phyloP scores from a whole-genome alignment of 2,888 invertebrate species.

The Drosophila nr. perissopoda region DNA sequence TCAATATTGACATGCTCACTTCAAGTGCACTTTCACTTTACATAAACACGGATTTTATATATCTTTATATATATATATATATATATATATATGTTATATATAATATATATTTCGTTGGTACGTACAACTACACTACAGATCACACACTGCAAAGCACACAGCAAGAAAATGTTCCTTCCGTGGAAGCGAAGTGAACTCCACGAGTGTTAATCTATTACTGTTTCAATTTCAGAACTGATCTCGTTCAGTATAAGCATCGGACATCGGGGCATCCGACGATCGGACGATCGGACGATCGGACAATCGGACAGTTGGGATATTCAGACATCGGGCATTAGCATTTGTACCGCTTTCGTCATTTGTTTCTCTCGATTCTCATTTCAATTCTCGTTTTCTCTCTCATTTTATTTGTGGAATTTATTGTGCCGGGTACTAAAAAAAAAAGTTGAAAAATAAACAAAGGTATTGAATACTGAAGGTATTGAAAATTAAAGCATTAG shows the following conservation, averaged over 20 bases:
- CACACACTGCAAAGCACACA: slow-evolving; percentile 59
- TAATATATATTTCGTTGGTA: slow-evolving; percentile 37
- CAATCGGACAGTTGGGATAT: background rate
- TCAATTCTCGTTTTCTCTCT: background rate
- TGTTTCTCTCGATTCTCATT: background rate
- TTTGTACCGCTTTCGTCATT: background rate
- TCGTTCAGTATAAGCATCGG: slow-evolving; percentile 5
- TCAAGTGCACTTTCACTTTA: slow-evolving; percentile 35
- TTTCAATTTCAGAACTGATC: slow-evolving; percentile 44
- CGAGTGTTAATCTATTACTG: slow-evolving; percentile 81
- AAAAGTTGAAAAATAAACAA: background rate
- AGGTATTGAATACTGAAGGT: background rate
- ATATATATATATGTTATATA: slow-evolving; percentile 7
- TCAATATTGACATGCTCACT: slow-evolving; percentile 15
- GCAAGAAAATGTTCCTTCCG: slow-evolving; percentile 59
- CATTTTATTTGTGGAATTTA: slow-evolving; percentile 3
- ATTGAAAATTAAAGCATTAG: background rate
- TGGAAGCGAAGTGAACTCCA: slow-evolving; percentile 75
- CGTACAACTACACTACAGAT: slow-evolving; percentile 72
- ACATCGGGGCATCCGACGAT: background rate
- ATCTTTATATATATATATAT: slow-evolving; percentile 13
- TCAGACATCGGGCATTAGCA: background rate
- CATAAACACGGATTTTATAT: slow-evolving; percentile 7
- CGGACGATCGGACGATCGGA: background rate
- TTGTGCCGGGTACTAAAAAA: background rate